A percentile compares a stretch with the other conserved stretches of the same genome.
These are phyloP conservation scores for Drosophila koepferae DNA, from an alignment of 2,888 invertebrate genomes.

Conservation along the genomic window DNA sequence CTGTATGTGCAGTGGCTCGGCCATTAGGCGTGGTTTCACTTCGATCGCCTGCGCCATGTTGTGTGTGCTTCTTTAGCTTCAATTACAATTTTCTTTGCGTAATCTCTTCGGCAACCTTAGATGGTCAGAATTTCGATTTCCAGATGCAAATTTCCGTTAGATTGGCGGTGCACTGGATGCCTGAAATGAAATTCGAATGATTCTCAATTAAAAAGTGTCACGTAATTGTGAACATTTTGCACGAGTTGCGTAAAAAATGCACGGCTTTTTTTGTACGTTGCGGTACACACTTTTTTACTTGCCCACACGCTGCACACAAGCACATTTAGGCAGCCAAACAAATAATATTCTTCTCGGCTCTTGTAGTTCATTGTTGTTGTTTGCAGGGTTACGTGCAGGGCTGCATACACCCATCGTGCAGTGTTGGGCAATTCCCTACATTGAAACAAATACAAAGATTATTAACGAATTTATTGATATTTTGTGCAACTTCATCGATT, in stretches of 20 bases:
- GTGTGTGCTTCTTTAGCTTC: neutral
- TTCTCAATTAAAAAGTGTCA: constrained; percentile 57
- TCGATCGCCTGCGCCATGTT: constrained; percentile 39
- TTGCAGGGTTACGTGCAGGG: constrained; percentile 50
- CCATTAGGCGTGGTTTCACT: constrained; percentile 82
- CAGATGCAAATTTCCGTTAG: constrained; percentile 62
- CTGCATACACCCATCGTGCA: constrained; percentile 14
- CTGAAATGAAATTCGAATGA: constrained; percentile 53
- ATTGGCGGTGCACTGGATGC: constrained; percentile 54
- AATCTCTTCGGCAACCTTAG: constrained; percentile 16
- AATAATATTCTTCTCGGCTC: constrained; percentile 63
- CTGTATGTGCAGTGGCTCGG: constrained; percentile 90
- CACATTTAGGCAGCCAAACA: constrained; percentile 63
- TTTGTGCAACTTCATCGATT: rapidly evolving
- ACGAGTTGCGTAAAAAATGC: constrained; percentile 58
- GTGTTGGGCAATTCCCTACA: constrained; percentile 27
- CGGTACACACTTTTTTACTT: constrained; percentile 54
- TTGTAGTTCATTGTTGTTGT: constrained; percentile 60
- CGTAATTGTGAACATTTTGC: constrained; percentile 60
- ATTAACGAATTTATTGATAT: neutral
- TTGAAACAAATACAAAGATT: neutral
- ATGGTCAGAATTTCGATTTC: neutral
- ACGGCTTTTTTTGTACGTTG: constrained; percentile 39
- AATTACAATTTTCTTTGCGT: constrained; percentile 38
- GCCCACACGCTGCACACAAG: constrained; percentile 63